Base-by-base conservation (phyloP, 2,113 vertebrate genomes). In the Hemichromis elongatus region DNA sequence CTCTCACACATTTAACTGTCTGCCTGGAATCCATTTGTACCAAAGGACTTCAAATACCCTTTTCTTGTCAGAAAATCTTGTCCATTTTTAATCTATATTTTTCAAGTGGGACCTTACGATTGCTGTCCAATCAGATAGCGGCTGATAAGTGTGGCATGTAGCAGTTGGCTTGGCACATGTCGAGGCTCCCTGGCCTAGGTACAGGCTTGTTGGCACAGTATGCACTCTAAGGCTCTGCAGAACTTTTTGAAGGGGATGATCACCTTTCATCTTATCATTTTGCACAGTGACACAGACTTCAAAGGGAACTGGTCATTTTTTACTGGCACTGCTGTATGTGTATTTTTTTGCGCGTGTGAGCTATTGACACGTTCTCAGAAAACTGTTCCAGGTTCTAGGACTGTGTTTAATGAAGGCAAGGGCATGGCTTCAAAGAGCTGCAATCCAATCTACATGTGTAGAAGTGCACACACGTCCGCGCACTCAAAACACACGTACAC, bases 321-420 rank as follows among this genome's bases (percentile, higher is more conserved):
- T 91, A 93, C 92, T 94, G 94, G 86, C 89, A 93, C 55, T 88
- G 57, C 82, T 40, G 18, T 82, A 57, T 84, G 81, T 70, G 68
- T 12, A 9, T 78, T 66, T 61, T 33, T 42, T 50, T 73, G 24
- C 37, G 77, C 24, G 50, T 83, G 73, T 61, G 77, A 86, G 90
- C 95, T 96, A 97, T 96, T 94, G 95, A 95, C 95, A 94, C 93
- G 95, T 96, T 95, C 94, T 81, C 83, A 92, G 81, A 94, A 95
- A 95, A 94, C 94, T 93, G 88, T 95, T 96, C 93, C 93, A 96
- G 95, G 94, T 94, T 93, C 89, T 85, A 89, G 93, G 96, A 96
- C 96, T 97, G 96, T 96, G 93, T 96, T 96, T 96, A 97, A 97
- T 97, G 96, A 97, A 97, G 96, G 94, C 95, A 93, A 95, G 95